A percentile compares a stretch with the other conserved stretches of the same genome.
Conservation (phyloP, 2,113 vertebrate genomes). For the Xenus cinereus region DNA sequence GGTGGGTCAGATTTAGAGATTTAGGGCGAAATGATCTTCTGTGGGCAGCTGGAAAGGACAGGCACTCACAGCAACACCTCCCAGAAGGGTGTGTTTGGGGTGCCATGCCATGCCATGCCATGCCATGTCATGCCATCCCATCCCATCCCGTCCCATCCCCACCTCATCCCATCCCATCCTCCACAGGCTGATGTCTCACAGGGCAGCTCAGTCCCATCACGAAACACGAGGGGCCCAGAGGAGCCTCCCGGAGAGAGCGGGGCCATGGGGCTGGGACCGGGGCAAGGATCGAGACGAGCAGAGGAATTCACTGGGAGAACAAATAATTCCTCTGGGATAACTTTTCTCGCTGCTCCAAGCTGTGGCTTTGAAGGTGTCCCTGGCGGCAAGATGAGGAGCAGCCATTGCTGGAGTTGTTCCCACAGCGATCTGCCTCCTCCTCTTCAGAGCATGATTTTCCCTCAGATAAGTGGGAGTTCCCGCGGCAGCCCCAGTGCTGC, state of each 20-base stretch:
- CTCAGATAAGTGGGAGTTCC: too few species aligned
- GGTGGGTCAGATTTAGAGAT: fast-evolving
- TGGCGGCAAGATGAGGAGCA: fast-evolving
- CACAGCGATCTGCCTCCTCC: background rate
- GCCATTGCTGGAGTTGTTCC: background rate
- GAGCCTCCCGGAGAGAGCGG: fast-evolving
- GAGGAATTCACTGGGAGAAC: background rate
- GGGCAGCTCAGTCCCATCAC: background rate
- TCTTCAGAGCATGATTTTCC: too few species aligned
- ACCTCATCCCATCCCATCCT: too few species aligned
- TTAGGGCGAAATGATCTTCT: fast-evolving
- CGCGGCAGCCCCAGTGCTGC: too few species aligned
- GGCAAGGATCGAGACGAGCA: background rate
- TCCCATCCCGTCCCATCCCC: too few species aligned
- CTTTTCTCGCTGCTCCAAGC: background rate
- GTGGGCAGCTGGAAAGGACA: background rate
- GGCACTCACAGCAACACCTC: background rate
- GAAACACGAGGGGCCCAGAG: background rate
- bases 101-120: too few species aligned
- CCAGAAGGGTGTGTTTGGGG: background rate
- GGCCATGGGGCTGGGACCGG: fast-evolving
- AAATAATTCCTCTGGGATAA: background rate
- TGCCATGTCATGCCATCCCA: too few species aligned
- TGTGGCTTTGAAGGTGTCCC: background rate
- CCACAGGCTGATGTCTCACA: fast-evolving